Evolutionary conservation across 2,113 vertebrate genomes (phyloP).

Genomic region (Arothron firmamentum): DNA sequence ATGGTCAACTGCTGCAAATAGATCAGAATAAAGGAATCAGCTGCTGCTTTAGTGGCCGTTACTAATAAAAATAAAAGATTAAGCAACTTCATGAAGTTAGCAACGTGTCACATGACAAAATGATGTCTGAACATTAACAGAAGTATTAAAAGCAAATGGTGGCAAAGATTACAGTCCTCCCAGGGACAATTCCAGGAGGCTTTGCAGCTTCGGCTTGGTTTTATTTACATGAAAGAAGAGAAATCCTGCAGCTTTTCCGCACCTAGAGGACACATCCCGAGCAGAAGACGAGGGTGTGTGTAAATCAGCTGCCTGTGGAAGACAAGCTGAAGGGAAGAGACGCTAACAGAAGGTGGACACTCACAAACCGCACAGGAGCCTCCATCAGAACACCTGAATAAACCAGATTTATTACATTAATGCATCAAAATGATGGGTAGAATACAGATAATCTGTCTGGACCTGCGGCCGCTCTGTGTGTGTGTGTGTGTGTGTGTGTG

Average conservation of each 20-base stretch:
- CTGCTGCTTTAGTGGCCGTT: no score
- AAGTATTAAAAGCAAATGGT: constrained; percentile 1
- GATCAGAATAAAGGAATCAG: no score
- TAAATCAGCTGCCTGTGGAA: background rate
- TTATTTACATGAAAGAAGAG: constrained; percentile 28
- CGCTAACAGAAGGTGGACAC: no score
- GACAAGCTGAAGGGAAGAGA: background rate
- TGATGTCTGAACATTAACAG: background rate
- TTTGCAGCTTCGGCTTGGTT: constrained; percentile 29
- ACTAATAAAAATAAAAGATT: no score
- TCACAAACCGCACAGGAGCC: background rate
- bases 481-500: no score
- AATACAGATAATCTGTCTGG: constrained; percentile 3
- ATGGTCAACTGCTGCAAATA: no score
- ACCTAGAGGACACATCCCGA: background rate
- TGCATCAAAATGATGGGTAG: constrained; percentile 10
- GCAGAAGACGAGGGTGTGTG: no score
- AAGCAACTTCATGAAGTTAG: no score
- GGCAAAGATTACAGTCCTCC: constrained; percentile 29
- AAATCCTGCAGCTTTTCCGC: constrained; percentile 15
- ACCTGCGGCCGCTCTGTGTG: no score
- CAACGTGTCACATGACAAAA: no score
- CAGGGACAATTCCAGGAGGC: constrained; percentile 28
- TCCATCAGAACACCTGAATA: constrained; percentile 23
- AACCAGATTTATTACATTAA: constrained; percentile 23